These are phyloP conservation scores for Pampus argenteus DNA, from an alignment of 2,797 vertebrate genomes.

Conservation along the genomic window DNA sequence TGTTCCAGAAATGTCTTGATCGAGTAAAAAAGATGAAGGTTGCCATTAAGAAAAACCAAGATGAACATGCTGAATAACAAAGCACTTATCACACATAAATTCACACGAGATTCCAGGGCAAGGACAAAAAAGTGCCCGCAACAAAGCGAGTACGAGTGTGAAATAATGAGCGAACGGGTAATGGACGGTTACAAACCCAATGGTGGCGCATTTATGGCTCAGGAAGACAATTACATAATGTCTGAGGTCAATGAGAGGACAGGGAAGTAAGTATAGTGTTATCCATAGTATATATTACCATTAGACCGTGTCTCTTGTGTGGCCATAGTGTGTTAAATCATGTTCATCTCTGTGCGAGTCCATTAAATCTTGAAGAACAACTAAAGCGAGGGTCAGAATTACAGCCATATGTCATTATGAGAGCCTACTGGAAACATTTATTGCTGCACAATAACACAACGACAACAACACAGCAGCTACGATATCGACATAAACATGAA, in stretches of 20 bases:
- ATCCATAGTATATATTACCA: slow-evolving; percentile 3
- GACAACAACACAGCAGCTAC: background rate
- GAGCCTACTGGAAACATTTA: background rate
- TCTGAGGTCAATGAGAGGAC: slow-evolving; percentile 36
- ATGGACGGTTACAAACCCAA: slow-evolving; percentile 34
- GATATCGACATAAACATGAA: background rate
- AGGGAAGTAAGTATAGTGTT: slow-evolving; percentile 32
- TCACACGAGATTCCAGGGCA: too few relatives aligned
- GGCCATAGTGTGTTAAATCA: background rate
- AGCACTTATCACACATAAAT: background rate
- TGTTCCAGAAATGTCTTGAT: too few relatives aligned
- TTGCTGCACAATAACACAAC: too few relatives aligned
- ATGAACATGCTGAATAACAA: slow-evolving; percentile 1
- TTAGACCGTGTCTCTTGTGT: slow-evolving; percentile 7
- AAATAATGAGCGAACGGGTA: slow-evolving; percentile 2
- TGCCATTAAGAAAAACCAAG: background rate
- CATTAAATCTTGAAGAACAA: slow-evolving; percentile 27
- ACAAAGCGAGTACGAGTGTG: background rate
- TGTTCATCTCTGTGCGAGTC: slow-evolving; percentile 7
- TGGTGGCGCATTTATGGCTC: slow-evolving; percentile 16
- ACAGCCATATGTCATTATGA: slow-evolving; percentile 23
- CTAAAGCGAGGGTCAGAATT: slow-evolving; percentile 4
- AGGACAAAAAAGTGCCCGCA: background rate
- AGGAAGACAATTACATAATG: slow-evolving; percentile 40
- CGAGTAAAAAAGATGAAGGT: too few relatives aligned